A percentile compares a stretch with the other conserved stretches of the same genome.
Conservation (phyloP, 2,797 vertebrate genomes). For the Syngnathus rostellatus region DNA sequence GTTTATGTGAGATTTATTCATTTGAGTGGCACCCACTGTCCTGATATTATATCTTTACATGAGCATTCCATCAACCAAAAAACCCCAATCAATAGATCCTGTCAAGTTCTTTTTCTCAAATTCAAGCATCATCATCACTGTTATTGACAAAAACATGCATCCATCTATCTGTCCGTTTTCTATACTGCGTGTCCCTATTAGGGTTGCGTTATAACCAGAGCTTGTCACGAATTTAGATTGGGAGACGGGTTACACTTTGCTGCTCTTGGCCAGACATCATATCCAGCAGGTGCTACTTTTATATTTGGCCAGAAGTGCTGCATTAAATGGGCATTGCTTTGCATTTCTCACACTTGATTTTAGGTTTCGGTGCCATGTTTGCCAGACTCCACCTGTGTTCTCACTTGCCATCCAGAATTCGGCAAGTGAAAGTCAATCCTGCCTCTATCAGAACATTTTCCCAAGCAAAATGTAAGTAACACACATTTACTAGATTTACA, state of each 20-base stretch:
- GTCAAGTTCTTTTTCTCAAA: background rate
- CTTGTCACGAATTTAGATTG: background rate
- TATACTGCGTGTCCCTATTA: background rate
- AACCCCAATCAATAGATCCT: background rate
- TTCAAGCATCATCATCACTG: background rate
- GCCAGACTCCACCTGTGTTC: slow-evolving; percentile 52
- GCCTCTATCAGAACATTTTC: slow-evolving; percentile 48
- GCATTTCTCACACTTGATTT: slow-evolving; percentile 17
- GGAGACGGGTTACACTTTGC: too few relatives aligned
- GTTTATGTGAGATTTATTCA: background rate
- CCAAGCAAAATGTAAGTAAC: slow-evolving; percentile 59
- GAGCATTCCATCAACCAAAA: background rate
- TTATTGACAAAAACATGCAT: background rate
- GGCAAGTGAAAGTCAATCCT: slow-evolving; percentile 31
- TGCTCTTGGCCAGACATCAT: too few relatives aligned
- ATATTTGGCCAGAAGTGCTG: background rate
- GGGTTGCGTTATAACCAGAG: background rate
- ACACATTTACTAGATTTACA: background rate
- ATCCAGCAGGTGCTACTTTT: too few relatives aligned
- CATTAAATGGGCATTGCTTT: slow-evolving; percentile 19
- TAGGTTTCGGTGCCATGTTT: slow-evolving; percentile 51
- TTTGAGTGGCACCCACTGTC: too few relatives aligned
- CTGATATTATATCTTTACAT: background rate
- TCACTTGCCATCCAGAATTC: slow-evolving; percentile 35
- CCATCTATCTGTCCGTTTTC: too few relatives aligned